Conservation (phyloP, 2,113 vertebrate species). For the Okapia johnstoni region DNA sequence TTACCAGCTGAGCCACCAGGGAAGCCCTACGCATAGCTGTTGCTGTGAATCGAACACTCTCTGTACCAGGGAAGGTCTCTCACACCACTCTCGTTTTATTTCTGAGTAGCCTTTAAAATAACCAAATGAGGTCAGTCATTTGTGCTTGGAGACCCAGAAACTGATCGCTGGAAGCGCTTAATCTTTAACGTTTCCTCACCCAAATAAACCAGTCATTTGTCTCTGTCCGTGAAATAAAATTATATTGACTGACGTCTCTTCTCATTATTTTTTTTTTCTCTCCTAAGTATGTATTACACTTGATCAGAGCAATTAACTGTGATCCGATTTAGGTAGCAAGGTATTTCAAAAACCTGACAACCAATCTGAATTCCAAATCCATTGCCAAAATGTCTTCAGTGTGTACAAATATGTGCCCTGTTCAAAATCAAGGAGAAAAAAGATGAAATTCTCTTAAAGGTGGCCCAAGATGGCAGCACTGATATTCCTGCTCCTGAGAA, state of each 20-base stretch:
- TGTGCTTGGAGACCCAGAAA: conserved; percentile 5
- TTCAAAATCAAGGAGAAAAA: neutral
- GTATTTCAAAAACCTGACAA: neutral
- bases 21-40: neutral
- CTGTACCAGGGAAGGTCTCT: neutral
- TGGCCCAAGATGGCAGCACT: neutral
- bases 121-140: neutral
- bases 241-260: neutral
- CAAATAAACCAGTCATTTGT: neutral
- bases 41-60: neutral
- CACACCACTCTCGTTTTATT: neutral
- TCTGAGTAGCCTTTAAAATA: neutral
- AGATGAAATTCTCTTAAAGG: neutral
- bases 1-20: neutral
- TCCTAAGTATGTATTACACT: neutral
- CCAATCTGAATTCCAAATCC: neutral
- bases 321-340: neutral
- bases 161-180: neutral
- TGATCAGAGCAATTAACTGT: neutral
- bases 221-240: neutral
- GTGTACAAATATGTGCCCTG: neutral
- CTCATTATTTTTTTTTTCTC: neutral
- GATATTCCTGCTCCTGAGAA: neutral
- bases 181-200: neutral
- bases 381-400: neutral